A percentile compares a stretch with the other conserved stretches of the same genome.
These are phyloP conservation scores for Sus scrofa DNA, from an alignment of 2,113 vertebrate genomes.

Conservation along the genomic window T2T-Sscrofa CM000818.6:128467001-128467500, in stretches of 20 bases:
- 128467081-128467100: rapidly evolving
- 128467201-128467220: neutral
- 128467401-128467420: neutral
- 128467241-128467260: neutral
- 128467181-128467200: rapidly evolving
- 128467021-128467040: too few relatives aligned
- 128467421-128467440: rapidly evolving
- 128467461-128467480: rapidly evolving
- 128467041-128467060: rapidly evolving
- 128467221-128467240: neutral
- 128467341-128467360: neutral
- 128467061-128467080: rapidly evolving
- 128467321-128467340: neutral
- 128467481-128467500: neutral
- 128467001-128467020: rapidly evolving
- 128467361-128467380: neutral
- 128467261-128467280: too few relatives aligned
- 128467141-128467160: rapidly evolving
- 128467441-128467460: neutral
- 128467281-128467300: neutral
- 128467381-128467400: neutral
- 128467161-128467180: neutral
- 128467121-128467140: neutral
- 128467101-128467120: rapidly evolving
- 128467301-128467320: neutral